phyloP scores from a whole-genome alignment of 1,140 invertebrate genomes.

The Microplitis demolitor region DNA sequence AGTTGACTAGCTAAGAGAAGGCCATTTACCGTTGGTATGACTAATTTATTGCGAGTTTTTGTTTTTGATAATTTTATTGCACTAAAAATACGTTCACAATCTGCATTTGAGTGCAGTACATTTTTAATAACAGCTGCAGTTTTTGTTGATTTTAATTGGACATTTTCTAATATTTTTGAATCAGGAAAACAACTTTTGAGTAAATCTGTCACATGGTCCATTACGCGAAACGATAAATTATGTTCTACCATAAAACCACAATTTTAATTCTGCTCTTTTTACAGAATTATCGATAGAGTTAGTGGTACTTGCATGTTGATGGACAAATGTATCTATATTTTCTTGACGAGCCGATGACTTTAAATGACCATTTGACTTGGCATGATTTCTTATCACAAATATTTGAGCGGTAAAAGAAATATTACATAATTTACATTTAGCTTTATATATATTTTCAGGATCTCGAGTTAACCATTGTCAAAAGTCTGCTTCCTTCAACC shows the following conservation, averaged over 20 bases:
- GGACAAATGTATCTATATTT: background rate
- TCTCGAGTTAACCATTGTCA: conserved; percentile 1
- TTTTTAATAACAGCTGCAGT: no score
- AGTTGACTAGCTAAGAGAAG: conserved; percentile 11
- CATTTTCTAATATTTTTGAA: no score
- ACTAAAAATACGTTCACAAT: conserved; percentile 16
- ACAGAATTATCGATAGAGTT: background rate
- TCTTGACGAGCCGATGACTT: background rate
- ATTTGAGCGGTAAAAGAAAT: background rate
- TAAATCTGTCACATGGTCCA: no score
- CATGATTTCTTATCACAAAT: background rate
- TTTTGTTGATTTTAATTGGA: no score
- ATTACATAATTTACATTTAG: background rate
- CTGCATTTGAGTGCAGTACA: conserved; percentile 20
- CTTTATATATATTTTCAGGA: conserved; percentile 1
- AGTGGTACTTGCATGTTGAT: background rate
- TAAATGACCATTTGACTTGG: background rate
- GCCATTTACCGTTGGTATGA: conserved; percentile 4
- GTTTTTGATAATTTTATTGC: conserved; percentile 24
- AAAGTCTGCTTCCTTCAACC: conserved; percentile 4
- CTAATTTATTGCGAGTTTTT: conserved; percentile 14
- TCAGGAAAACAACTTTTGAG: no score
- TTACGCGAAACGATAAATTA: no score
- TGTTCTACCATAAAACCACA: background rate
- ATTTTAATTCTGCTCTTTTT: background rate